Percentiles rank a stretch among this genome's conserved stretches.
Conservation (phyloP, 2,113 vertebrate species). For the Microcebus tavaratra region DNA sequence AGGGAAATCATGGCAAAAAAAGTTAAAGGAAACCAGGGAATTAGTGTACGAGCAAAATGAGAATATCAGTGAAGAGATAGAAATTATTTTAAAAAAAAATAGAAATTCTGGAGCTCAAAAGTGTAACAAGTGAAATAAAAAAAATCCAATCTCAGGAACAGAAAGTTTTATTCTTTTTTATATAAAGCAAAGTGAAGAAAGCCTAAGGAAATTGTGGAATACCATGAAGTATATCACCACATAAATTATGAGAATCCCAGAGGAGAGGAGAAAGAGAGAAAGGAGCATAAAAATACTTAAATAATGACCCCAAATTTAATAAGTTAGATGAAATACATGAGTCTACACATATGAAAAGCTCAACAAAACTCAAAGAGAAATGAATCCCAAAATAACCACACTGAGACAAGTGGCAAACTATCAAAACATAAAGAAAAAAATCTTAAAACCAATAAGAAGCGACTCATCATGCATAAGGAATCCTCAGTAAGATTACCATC, state of each 20-base stretch:
- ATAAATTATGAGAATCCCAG: neutral
- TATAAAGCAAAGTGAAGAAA: neutral
- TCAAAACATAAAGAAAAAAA: neutral
- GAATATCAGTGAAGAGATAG: neutral
- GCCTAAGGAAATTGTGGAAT: neutral
- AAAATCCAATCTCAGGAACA: neutral
- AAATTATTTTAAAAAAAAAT: neutral
- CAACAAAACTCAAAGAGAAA: neutral
- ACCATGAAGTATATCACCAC: neutral
- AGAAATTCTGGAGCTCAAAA: neutral
- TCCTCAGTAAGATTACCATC: neutral
- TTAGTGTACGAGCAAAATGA: neutral
- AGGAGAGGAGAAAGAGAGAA: neutral
- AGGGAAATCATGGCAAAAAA: neutral
- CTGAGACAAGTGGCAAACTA: neutral
- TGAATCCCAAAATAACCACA: neutral
- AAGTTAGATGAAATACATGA: neutral
- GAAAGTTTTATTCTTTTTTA: neutral
- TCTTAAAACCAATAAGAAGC: neutral
- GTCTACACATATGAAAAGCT: neutral
- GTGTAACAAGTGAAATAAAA: neutral
- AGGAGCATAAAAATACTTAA: neutral
- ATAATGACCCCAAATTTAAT: neutral
- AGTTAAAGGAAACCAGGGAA: neutral
- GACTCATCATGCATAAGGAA: neutral